phyloP scores from a whole-genome alignment of 2,797 vertebrate genomes.

The Tauraco hartlaubi region DNA sequence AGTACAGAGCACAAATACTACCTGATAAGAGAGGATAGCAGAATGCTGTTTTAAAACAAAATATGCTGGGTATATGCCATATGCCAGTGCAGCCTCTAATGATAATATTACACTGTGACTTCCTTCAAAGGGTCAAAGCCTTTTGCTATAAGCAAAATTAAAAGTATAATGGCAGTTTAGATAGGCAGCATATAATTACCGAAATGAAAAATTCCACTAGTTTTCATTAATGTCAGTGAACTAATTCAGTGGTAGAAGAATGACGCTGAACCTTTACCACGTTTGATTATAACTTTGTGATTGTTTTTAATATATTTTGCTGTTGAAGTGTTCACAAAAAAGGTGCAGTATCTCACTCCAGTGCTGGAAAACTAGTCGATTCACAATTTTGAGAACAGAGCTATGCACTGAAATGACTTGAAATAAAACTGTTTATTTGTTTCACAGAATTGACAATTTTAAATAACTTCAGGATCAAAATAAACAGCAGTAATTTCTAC shows the following conservation, averaged over 20 bases:
- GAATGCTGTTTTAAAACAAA: not conserved
- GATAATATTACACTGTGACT: not conserved
- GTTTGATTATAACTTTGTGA: not conserved
- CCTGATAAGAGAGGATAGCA: not conserved
- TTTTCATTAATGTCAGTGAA: not conserved
- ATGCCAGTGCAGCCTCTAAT: not conserved
- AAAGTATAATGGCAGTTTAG: not conserved
- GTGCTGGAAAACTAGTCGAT: not conserved
- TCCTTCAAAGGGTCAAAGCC: not conserved
- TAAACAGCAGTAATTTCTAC: not conserved
- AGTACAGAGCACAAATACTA: not conserved
- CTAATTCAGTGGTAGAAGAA: not conserved
- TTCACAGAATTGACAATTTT: constrained; percentile 28
- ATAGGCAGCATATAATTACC: not conserved
- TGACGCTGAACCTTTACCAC: not conserved
- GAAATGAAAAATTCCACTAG: not conserved
- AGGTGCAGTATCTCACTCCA: not conserved
- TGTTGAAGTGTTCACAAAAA: not conserved
- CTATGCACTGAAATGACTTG: not conserved
- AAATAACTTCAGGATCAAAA: constrained; percentile 15
- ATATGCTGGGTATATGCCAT: rapidly evolving
- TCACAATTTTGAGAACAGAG: not conserved
- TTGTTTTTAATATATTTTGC: not conserved
- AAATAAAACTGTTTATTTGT: constrained; percentile 33
- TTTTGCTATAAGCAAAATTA: not conserved